Base-by-base conservation (phyloP, 2,797 vertebrate genomes). In the Chaunax sp. region DNA sequence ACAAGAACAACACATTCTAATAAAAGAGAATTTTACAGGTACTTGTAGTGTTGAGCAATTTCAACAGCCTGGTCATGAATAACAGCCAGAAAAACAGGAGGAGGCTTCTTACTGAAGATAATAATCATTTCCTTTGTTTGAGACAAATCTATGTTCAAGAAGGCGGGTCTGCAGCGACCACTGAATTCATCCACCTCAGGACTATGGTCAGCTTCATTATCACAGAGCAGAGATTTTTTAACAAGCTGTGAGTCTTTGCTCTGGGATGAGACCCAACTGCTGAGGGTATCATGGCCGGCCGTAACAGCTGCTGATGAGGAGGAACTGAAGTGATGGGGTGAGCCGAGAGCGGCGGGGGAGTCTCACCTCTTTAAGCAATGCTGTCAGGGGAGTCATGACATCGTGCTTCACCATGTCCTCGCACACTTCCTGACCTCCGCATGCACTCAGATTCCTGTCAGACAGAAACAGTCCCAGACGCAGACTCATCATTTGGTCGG, bases 371-470 rank as follows among this genome's bases (percentile, higher is more conserved):
- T 90, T 95, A 41, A 99, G 92, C 69, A 99, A 90, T 0, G 94
- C 95, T 0, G 95, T 96, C 81, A 99, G 93, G 1, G 98, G 97
- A 6, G 97, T 99, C 94, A 99, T 95, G 72, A 97, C 78, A 38
- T 99, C 98, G n/a, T 95, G 92, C 45, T 95, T 95, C 84, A 98
- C 98, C 98, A 99, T 99, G 90, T 97, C 95, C 75, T 98, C 96
- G 69, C 97, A 99, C n/a, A 96, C 96, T 78, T 98, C 96, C 80
- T 96, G 96, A 56, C 97, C 96, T 38, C 98, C 98, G 56, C 97
- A 98, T 44, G 94, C 97, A 82, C 98, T 99, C 70, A 99, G 93
- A 82, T 99, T 99, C 90, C 97, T 99, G 88, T 62, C 58, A 13
- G 59, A 58, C 66, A 58, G 77, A 68, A 8, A 75, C 43, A 45